A percentile compares a stretch with the other conserved stretches of the same genome.
These are phyloP conservation scores for Muscina levida DNA, from an alignment of 2,888 invertebrate species.

Conservation along the genomic window DNA sequence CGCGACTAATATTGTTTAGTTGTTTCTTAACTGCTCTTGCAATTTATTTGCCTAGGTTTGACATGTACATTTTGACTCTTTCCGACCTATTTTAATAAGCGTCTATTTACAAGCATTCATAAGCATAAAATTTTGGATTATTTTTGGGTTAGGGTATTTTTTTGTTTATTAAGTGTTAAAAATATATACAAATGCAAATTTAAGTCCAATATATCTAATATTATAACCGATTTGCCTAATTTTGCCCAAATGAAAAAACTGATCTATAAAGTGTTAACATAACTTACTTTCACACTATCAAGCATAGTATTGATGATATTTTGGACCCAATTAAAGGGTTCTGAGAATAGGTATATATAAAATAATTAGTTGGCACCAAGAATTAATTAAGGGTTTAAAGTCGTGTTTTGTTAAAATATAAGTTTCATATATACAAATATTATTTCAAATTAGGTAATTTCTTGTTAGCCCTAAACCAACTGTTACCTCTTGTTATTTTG, in stretches of 20 bases:
- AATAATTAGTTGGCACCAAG: no score
- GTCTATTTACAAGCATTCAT: slow-evolving; percentile 64
- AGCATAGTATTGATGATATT: slow-evolving; percentile 70
- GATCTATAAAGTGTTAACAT: neutral
- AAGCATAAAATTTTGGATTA: slow-evolving; percentile 44
- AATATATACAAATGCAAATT: slow-evolving; percentile 68
- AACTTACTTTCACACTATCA: slow-evolving; percentile 74
- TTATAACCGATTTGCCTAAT: slow-evolving; percentile 50
- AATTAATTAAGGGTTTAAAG: no score
- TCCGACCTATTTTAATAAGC: slow-evolving; percentile 35
- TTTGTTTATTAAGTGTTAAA: slow-evolving; percentile 67
- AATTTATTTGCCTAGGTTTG: no score
- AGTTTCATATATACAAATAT: no score
- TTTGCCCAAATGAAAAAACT: slow-evolving; percentile 63
- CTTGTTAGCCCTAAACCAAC: no score
- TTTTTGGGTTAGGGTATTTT: slow-evolving; percentile 22
- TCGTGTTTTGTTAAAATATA: no score
- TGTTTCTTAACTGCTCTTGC: no score
- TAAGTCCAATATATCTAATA: slow-evolving; percentile 20
- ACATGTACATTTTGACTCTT: neutral
- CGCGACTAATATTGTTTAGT: no score
- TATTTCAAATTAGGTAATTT: no score
- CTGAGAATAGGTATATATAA: slow-evolving; percentile 67
- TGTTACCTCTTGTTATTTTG: no score
- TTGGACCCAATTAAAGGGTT: slow-evolving; percentile 73